phyloP scores from a whole-genome alignment of 2,888 invertebrate genomes.

The Lepetodrilus schrolli region DNA sequence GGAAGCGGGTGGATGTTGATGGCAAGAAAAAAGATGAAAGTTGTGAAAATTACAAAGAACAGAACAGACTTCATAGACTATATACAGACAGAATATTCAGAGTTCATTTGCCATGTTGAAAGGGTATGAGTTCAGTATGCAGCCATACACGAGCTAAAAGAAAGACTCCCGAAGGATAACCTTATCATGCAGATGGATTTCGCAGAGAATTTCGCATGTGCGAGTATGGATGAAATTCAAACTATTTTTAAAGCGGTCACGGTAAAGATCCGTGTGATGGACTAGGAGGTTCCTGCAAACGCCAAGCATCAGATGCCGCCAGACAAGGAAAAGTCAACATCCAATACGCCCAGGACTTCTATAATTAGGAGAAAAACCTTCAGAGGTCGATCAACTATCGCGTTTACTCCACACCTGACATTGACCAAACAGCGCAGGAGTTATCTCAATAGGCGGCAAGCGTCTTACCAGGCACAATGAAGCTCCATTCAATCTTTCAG shows the following conservation, averaged over 20 bases:
- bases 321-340: conserved; percentile 37
- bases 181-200: conserved; percentile 44
- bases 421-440: not conserved
- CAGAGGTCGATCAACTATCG: not conserved
- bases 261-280: conserved; percentile 46
- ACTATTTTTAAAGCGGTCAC: conserved; percentile 42
- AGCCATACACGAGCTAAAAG: conserved; percentile 35
- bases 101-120: conserved; percentile 32
- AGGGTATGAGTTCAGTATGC: conserved; percentile 35
- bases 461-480: not conserved
- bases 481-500: not conserved
- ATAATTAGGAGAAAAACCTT: conserved; percentile 18
- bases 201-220: conserved; percentile 42
- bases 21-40: conserved; percentile 41
- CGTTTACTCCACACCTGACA: not conserved
- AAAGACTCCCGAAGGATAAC: conserved; percentile 30
- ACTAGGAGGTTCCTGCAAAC: conserved; percentile 34
- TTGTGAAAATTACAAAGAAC: conserved; percentile 27
- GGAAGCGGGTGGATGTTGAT: conserved; percentile 35
- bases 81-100: conserved; percentile 28
- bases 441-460: not conserved
- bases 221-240: conserved; percentile 23
- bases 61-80: conserved; percentile 28
- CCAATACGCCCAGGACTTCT: conserved; percentile 29
- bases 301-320: conserved; percentile 37